Conservation (phyloP, 2,888 invertebrate genomes). For the Phalangium opilio region DNA sequence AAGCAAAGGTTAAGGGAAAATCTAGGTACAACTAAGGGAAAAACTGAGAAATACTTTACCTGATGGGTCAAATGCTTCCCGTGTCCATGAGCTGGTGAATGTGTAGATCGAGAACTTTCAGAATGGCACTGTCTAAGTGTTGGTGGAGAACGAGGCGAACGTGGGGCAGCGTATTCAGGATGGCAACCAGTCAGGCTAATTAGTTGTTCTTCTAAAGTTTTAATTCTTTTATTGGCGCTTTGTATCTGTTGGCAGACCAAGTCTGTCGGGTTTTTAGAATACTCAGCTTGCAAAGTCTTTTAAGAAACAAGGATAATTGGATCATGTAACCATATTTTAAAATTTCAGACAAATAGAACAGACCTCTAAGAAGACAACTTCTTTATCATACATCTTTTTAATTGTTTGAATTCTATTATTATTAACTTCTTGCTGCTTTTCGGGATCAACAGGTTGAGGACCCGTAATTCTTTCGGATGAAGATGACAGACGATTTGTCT, state of each 20-base stretch:
- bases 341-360: constrained; percentile 4
- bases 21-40: no score
- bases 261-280: constrained; percentile 34
- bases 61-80: no score
- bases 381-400: constrained; percentile 75
- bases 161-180: constrained; percentile 14
- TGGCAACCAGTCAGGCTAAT: constrained; percentile 17
- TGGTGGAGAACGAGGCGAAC: constrained; percentile 17
- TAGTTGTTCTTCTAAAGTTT: constrained; percentile 44
- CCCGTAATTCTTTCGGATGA: constrained; percentile 29
- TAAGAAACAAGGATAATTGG: constrained; percentile 12
- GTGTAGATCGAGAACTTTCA: constrained; percentile 11
- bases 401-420: constrained; percentile 69
- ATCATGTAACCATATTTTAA: background rate
- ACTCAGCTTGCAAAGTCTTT: constrained; percentile 49
- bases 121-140: constrained; percentile 11
- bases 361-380: constrained; percentile 62
- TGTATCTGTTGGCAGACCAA: constrained; percentile 38
- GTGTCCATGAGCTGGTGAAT: constrained; percentile 7
- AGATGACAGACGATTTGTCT: constrained; percentile 4
- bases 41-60: no score
- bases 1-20: no score
- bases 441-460: constrained; percentile 39
- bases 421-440: constrained; percentile 61
- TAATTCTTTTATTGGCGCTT: constrained; percentile 44